phyloP scores from a whole-genome alignment of 2,888 invertebrate species.

The Erebia palarica region DNA sequence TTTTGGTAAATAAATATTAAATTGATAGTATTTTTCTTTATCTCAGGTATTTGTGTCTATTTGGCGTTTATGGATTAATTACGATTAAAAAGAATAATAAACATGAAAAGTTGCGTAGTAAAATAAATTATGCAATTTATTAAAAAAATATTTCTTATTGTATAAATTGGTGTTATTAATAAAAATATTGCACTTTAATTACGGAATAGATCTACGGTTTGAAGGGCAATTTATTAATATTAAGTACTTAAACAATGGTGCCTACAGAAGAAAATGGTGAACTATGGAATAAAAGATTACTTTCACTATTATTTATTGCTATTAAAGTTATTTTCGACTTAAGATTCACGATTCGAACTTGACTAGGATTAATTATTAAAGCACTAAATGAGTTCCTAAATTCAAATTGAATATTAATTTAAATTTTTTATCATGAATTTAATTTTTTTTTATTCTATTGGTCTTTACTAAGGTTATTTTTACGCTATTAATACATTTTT shows the following conservation, averaged over 20 bases:
- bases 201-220: conserved; percentile 1
- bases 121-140: background rate
- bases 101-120: background rate
- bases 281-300: conserved; percentile 43
- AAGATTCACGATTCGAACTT: conserved; percentile 55
- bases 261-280: conserved; percentile 50
- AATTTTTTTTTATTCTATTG: conserved; percentile 74
- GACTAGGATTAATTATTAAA: conserved; percentile 61
- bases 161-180: conserved; percentile 34
- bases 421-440: conserved; percentile 19
- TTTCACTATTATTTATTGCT: conserved; percentile 67
- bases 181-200: conserved; percentile 19
- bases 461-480: conserved; percentile 71
- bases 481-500: conserved; percentile 48
- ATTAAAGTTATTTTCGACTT: conserved; percentile 50
- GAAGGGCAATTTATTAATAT: conserved; percentile 36
- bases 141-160: conserved; percentile 7
- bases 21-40: background rate
- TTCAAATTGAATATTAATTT: conserved; percentile 41
- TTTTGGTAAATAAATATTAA: background rate
- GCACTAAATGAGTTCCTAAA: conserved; percentile 55
- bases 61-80: conserved; percentile 6
- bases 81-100: background rate
- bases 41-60: background rate
- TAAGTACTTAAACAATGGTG: conserved; percentile 40